Evolutionary conservation across 2,113 vertebrate genomes (phyloP).

Genomic region (Columba janthina): DNA sequence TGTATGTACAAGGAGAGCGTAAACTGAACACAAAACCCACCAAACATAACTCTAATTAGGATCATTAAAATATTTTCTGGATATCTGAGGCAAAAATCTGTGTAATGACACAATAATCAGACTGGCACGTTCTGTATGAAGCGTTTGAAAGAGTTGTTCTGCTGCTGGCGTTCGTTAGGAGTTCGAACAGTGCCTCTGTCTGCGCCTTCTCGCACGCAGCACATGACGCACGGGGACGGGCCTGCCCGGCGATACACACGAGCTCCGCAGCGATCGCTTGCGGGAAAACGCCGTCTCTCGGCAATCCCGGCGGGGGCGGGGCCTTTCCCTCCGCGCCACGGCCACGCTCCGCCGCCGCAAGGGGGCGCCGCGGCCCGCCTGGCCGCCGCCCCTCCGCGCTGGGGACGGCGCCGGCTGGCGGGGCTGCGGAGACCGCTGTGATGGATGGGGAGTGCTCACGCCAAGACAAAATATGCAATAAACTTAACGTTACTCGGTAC

Average conservation of each 20-base stretch:
- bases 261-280: fast-evolving
- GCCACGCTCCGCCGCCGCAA: conserved; percentile 21
- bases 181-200: background rate
- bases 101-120: background rate
- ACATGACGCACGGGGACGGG: fast-evolving
- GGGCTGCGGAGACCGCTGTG: background rate
- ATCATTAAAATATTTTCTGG: background rate
- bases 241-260: fast-evolving
- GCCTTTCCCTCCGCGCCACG: background rate
- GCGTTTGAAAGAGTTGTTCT: background rate
- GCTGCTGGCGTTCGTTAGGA: background rate
- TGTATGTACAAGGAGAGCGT: background rate
- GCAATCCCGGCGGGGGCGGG: background rate
- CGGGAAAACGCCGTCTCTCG: background rate
- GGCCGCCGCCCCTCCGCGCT: background rate
- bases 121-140: fast-evolving
- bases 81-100: background rate
- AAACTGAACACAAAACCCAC: background rate
- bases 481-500: background rate
- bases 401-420: background rate
- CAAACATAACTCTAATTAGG: background rate
- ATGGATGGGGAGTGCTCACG: background rate
- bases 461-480: background rate
- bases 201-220: background rate
- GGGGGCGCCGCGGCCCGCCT: conserved; percentile 50